Conservation (phyloP, 1,140 invertebrate species). For the Oreohelix idahoensis region DNA sequence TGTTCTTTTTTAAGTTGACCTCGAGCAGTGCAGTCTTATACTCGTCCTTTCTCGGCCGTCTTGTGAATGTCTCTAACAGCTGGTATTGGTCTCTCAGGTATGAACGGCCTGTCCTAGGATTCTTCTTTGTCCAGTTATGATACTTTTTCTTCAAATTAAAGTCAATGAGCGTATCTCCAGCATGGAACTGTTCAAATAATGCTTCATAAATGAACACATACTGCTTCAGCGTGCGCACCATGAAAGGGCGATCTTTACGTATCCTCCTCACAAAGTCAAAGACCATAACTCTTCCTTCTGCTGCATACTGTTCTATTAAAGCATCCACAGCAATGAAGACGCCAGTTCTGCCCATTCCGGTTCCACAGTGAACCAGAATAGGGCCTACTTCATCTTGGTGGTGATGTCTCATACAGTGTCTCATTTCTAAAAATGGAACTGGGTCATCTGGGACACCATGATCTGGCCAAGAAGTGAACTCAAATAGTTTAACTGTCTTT, state of each 20-base stretch:
- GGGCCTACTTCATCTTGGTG: conserved; percentile 78
- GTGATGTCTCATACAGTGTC: conserved; percentile 81
- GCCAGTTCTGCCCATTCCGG: conserved; percentile 67
- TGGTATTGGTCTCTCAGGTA: conserved; percentile 68
- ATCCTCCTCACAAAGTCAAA: conserved; percentile 64
- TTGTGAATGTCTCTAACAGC: conserved; percentile 59
- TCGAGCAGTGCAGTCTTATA: conserved; percentile 53
- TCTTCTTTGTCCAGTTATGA: conserved; percentile 58
- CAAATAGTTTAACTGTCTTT: conserved; percentile 76
- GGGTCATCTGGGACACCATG: conserved; percentile 98
- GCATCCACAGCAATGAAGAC: conserved; percentile 70
- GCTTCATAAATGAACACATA: conserved; percentile 71
- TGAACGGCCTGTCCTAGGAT: conserved; percentile 59
- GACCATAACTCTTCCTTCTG: conserved; percentile 66
- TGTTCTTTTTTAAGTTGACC: conserved; percentile 63
- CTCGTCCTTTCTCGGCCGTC: conserved; percentile 46
- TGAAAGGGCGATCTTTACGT: conserved; percentile 61
- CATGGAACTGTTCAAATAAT: conserved; percentile 67
- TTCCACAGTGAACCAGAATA: conserved; percentile 95
- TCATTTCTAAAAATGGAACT: conserved; percentile 96
- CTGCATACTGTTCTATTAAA: conserved; percentile 65
- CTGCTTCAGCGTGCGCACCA: conserved; percentile 70
- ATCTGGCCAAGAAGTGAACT: conserved; percentile 99
- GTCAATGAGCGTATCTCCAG: conserved; percentile 56
- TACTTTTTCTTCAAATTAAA: conserved; percentile 61